These are phyloP conservation scores for Psix sp. DNA, from an alignment of 1,140 invertebrate genomes.

Conservation along the genomic window DNA sequence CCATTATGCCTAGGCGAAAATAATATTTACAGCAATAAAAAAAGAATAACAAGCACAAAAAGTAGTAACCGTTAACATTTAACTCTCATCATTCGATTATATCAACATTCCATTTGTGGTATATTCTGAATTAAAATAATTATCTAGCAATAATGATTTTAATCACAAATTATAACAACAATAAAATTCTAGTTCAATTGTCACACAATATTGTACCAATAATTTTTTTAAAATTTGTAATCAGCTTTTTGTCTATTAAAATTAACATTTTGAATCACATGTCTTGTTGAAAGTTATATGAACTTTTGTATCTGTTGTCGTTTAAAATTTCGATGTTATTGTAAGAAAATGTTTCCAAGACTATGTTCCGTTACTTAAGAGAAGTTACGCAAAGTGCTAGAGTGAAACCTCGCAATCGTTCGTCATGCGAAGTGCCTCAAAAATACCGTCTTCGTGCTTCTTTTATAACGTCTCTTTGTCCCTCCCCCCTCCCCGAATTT, in stretches of 20 bases:
- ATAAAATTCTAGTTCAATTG: too few species aligned
- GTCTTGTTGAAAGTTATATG: conserved; percentile 42
- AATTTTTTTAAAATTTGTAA: too few species aligned
- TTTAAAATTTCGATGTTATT: conserved; percentile 49
- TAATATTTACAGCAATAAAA: too few species aligned
- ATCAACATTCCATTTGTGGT: too few species aligned
- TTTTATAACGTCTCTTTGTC: conserved; percentile 35
- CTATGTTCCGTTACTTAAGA: conserved; percentile 48
- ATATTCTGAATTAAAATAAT: too few species aligned
- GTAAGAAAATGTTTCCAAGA: conserved; percentile 50
- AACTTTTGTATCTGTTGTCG: conserved; percentile 39
- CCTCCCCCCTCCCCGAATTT: conserved; percentile 34
- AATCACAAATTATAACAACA: too few species aligned
- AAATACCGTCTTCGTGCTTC: conserved; percentile 51
- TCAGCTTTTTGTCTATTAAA: conserved; percentile 37
- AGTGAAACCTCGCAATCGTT: conserved; percentile 55
- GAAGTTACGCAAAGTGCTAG: conserved; percentile 57
- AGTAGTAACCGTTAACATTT: too few species aligned
- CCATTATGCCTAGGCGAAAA: too few species aligned
- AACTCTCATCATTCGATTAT: too few species aligned
- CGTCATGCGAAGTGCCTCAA: conserved; percentile 58
- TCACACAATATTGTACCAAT: too few species aligned
- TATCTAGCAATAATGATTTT: too few species aligned
- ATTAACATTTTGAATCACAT: conserved; percentile 41
- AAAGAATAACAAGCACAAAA: too few species aligned